Conservation (phyloP, 2,113 vertebrate species). For the Hippoglossus stenolepis region DNA sequence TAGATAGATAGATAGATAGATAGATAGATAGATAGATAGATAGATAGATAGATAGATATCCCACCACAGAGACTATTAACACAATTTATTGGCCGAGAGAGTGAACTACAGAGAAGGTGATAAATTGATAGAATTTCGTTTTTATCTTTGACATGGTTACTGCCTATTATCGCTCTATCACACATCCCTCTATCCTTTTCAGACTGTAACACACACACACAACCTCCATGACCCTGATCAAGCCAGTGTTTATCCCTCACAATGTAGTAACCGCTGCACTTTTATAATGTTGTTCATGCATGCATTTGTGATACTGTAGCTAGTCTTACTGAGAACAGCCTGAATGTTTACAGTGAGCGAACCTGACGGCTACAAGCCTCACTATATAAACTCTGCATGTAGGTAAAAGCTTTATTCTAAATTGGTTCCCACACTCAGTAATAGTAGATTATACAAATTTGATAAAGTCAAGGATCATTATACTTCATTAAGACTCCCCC, state of each 20-base stretch:
- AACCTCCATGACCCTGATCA: neutral
- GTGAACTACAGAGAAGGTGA: neutral
- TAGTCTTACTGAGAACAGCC: too few relatives aligned
- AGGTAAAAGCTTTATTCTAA: slow-evolving; percentile 26
- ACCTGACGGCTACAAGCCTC: neutral
- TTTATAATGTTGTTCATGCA: too few relatives aligned
- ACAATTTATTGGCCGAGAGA: slow-evolving; percentile 21
- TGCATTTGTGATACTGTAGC: too few relatives aligned
- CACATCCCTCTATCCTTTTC: neutral
- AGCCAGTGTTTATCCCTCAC: neutral
- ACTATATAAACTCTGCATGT: slow-evolving; percentile 38
- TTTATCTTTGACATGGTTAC: neutral
- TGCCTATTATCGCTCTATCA: neutral
- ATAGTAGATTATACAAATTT: slow-evolving; percentile 1
- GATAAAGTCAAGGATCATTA: slow-evolving; percentile 14
- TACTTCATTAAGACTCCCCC: neutral
- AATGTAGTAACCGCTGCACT: neutral
- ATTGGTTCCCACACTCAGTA: slow-evolving; percentile 37
- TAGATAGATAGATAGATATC: slow-evolving; percentile 38
- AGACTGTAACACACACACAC: too few relatives aligned
- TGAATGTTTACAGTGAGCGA: too few relatives aligned
- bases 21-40: slow-evolving; percentile 24
- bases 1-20: neutral
- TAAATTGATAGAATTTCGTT: slow-evolving; percentile 1
- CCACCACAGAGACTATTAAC: slow-evolving; percentile 25